Conservation (phyloP, 2,113 vertebrate genomes). For the Poeciliopsis turrubarensis region DNA sequence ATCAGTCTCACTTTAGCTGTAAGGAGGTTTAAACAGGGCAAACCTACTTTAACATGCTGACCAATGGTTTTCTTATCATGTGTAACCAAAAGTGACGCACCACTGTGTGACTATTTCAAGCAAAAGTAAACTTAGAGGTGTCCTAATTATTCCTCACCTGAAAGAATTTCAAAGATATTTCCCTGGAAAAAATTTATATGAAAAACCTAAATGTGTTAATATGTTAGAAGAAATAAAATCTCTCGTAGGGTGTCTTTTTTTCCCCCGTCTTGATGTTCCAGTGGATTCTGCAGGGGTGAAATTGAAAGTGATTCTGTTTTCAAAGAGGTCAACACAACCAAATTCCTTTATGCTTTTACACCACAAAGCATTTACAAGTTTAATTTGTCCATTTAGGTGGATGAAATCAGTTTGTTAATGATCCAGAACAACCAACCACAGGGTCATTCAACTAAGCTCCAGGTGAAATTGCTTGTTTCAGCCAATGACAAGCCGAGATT, state of each 20-base stretch:
- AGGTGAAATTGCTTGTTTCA: neutral
- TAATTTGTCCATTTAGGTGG: neutral
- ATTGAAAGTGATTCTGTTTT: neutral
- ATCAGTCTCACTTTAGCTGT: neutral
- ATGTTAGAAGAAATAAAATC: no score
- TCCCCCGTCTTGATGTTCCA: no score
- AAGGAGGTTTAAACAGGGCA: neutral
- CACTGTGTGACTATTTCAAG: neutral
- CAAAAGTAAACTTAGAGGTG: no score
- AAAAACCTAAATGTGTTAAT: no score
- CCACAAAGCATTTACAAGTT: neutral
- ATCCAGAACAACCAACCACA: neutral
- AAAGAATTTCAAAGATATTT: no score
- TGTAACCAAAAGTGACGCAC: neutral
- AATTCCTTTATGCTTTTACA: neutral
- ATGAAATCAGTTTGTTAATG: neutral
- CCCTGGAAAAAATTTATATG: neutral
- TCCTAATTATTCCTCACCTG: no score
- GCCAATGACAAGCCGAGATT: neutral
- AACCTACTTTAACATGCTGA: neutral
- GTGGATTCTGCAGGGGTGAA: neutral
- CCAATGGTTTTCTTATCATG: neutral
- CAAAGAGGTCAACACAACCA: neutral
- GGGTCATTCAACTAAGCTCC: neutral
- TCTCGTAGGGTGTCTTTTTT: no score